These are phyloP conservation scores for Chymomyza costata DNA, from an alignment of 1,140 invertebrate genomes.

Conservation along the genomic window DNA sequence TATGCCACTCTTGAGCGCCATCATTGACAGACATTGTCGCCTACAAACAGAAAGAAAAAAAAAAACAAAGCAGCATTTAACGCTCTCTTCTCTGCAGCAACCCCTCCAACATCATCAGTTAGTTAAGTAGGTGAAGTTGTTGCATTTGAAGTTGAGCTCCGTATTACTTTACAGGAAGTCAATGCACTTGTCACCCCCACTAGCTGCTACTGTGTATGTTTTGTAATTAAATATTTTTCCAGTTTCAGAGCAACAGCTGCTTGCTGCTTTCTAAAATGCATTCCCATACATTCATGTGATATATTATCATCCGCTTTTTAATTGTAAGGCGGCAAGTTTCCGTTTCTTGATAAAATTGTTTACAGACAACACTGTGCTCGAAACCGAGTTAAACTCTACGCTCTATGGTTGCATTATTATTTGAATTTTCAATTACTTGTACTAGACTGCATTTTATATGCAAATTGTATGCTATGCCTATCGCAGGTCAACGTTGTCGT, in stretches of 20 bases:
- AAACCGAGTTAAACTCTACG: too few species aligned
- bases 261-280: slow-evolving; percentile 25
- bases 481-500: background rate
- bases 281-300: slow-evolving; percentile 10
- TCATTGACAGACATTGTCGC: slow-evolving; percentile 30
- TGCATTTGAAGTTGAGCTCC: slow-evolving; percentile 7
- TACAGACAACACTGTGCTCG: background rate
- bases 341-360: slow-evolving; percentile 44
- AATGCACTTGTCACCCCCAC: slow-evolving; percentile 23
- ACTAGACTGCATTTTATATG: slow-evolving; percentile 27
- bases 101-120: slow-evolving; percentile 18
- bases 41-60: slow-evolving; percentile 20
- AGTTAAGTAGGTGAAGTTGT: slow-evolving; percentile 50
- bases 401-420: background rate
- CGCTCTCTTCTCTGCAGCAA: too few species aligned
- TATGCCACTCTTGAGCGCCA: too few species aligned
- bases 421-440: slow-evolving; percentile 28
- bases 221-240: slow-evolving; percentile 61
- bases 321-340: slow-evolving; percentile 24
- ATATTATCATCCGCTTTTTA: slow-evolving; percentile 8
- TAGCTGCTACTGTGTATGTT: slow-evolving; percentile 12
- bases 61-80: slow-evolving; percentile 3
- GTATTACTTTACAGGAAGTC: slow-evolving; percentile 43
- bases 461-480: slow-evolving; percentile 25
- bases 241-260: slow-evolving; percentile 15